Evolutionary conservation across 2,797 vertebrate species (phyloP).

Genomic region (Periparus ater): DNA sequence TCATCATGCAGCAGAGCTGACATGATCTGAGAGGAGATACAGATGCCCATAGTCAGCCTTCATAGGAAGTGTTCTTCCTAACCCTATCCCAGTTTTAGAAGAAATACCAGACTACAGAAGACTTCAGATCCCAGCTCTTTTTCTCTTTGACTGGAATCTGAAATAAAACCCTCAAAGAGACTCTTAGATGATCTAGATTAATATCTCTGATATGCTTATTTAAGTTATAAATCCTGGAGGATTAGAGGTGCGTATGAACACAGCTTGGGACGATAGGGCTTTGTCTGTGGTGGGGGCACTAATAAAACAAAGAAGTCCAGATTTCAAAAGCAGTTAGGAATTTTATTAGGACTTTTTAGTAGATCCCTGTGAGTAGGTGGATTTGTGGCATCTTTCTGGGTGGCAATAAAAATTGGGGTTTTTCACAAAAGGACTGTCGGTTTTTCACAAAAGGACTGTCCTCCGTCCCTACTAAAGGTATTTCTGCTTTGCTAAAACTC

Average conservation of each 20-base stretch:
- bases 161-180: neutral
- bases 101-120: neutral
- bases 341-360: neutral
- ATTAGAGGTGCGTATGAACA: neutral
- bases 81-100: neutral
- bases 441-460: neutral
- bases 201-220: neutral
- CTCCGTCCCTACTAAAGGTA: neutral
- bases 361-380: neutral
- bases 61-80: neutral
- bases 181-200: neutral
- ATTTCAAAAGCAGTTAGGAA: neutral
- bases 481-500: neutral
- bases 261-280: neutral
- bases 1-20: neutral
- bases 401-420: neutral
- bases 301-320: slow-evolving; percentile 16
- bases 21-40: neutral
- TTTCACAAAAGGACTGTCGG: neutral
- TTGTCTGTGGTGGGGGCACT: neutral
- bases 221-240: slow-evolving; percentile 2
- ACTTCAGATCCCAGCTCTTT: neutral
- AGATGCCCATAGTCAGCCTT: neutral
- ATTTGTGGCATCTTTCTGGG: neutral
- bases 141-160: neutral